Conservation (phyloP, 2,113 vertebrate species). For the Paedocypris sp. region DNA sequence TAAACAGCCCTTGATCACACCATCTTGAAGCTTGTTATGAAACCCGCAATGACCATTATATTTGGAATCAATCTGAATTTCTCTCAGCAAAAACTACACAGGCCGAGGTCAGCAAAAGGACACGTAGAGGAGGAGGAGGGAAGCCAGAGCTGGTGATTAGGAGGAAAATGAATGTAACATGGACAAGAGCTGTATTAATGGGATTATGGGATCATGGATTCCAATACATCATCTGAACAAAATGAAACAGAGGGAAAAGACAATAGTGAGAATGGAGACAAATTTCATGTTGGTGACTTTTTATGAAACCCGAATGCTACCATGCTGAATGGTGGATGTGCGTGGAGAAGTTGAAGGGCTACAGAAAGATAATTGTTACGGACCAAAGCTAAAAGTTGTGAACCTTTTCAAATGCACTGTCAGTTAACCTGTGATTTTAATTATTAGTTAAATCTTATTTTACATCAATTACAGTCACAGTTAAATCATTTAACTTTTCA, state of each 20-base stretch:
- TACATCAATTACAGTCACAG: no score
- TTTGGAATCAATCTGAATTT: conserved; percentile 62
- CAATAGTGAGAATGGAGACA: conserved; percentile 33
- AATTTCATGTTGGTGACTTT: conserved; percentile 41
- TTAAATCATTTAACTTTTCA: no score
- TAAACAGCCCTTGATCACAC: conserved; percentile 54
- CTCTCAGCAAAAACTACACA: conserved; percentile 61
- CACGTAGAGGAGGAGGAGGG: conserved; percentile 57
- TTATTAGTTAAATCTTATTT: no score
- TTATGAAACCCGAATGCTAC: conserved; percentile 31
- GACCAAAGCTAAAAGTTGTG: no score
- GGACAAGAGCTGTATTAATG: conserved; percentile 80
- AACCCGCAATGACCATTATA: conserved; percentile 56
- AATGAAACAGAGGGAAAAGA: conserved; percentile 47
- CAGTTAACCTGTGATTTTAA: no score
- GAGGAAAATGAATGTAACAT: conserved; percentile 77
- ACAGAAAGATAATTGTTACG: no score
- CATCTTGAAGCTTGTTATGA: conserved; percentile 56
- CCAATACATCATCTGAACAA: conserved; percentile 58
- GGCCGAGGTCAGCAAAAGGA: conserved; percentile 74
- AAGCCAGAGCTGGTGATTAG: conserved; percentile 65
- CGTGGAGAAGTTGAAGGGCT: no score
- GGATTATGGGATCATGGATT: conserved; percentile 76
- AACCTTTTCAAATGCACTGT: no score
- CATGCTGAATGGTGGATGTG: not conserved